Evolutionary conservation across 1,140 invertebrate species (phyloP), one percentile per base, ranked within the genome.

Genomic region (Sipha flava): DNA sequence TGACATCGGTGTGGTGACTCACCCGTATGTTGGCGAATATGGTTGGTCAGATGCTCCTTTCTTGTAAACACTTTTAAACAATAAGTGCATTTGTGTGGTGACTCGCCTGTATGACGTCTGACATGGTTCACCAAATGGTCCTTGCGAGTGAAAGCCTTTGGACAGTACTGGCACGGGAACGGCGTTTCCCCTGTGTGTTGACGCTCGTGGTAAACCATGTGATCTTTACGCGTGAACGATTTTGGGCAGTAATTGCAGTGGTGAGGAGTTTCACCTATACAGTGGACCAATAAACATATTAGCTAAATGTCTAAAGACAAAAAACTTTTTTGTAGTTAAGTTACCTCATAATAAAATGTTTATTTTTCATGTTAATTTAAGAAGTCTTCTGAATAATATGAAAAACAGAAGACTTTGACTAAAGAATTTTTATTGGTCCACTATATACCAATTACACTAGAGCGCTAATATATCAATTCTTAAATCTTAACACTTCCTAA

Each of bases 101-200:
- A 85, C 85, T 92, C 91, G 82, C 92, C 92, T 81, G 93, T 94
- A 85, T 94, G 91, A 86, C 89, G 86, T 81, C 89, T 87, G 81
- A 90, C 88, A 84, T 93, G 92, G 84, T 94, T 92, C 82, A 92
- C 91, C 82, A 94, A 88, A 85, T 94, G 93, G 85, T 94, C 92
- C 84, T 92, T 91, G 82, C 92, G 87, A 70, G 92, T 93, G 86
- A 95, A 95, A 52, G 91, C 91, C 85, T 94, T 95, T 34, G 90
- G 89, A 86, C 94, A 95, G 86, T 90, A 92, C 82, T 89, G 89
- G 85, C 93, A 95, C 79, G 91, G 88, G 85, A 94, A 93, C 62
- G 92, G 92, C 79, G 92, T 93, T 85, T 94, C 93, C 81, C 91
- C 89, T 82, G 92, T 93, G 85, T 94, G 93, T 86, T 94, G 92